phyloP scores from a whole-genome alignment of 1,140 invertebrate species.

The Proales similis region DNA sequence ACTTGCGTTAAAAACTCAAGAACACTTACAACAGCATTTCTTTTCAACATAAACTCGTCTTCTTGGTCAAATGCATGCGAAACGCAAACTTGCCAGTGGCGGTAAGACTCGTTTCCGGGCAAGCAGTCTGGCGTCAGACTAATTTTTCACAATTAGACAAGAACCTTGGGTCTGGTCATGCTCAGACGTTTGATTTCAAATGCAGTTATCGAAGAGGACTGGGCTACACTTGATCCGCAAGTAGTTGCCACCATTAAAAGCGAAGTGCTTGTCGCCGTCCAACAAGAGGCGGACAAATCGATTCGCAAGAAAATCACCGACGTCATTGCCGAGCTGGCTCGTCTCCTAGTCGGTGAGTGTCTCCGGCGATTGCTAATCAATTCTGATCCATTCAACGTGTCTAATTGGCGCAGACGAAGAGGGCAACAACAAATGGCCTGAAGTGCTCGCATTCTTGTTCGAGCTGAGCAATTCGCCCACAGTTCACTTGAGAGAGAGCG shows the following conservation, averaged over 20 bases:
- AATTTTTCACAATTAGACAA: slow-evolving; percentile 50
- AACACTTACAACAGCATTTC: slow-evolving; percentile 37
- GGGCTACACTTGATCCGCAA: slow-evolving; percentile 69
- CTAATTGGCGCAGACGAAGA: slow-evolving; percentile 67
- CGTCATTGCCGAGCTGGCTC: slow-evolving; percentile 81
- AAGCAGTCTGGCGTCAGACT: background rate
- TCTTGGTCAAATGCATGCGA: slow-evolving; percentile 37
- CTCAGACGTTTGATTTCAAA: slow-evolving; percentile 76
- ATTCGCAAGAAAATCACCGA: slow-evolving; percentile 87
- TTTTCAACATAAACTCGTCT: slow-evolving; percentile 38
- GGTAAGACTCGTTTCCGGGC: background rate
- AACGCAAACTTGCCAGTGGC: slow-evolving; percentile 32
- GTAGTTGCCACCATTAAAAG: slow-evolving; percentile 73
- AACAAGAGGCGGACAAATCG: slow-evolving; percentile 63
- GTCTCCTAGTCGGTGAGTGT: slow-evolving; percentile 71
- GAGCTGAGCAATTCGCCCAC: slow-evolving; percentile 77
- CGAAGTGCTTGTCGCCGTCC: slow-evolving; percentile 72
- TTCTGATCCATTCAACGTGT: background rate
- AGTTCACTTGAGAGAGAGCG: slow-evolving; percentile 77
- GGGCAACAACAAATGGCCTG: slow-evolving; percentile 91
- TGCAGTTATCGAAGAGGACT: slow-evolving; percentile 78
- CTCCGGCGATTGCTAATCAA: background rate
- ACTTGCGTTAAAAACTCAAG: slow-evolving; percentile 2
- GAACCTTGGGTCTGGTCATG: slow-evolving; percentile 79
- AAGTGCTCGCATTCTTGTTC: slow-evolving; percentile 91